Percentiles rank a stretch among this genome's conserved stretches.
phyloP scores from a whole-genome alignment of 2,113 vertebrate genomes.

The Gila orcuttii region DNA sequence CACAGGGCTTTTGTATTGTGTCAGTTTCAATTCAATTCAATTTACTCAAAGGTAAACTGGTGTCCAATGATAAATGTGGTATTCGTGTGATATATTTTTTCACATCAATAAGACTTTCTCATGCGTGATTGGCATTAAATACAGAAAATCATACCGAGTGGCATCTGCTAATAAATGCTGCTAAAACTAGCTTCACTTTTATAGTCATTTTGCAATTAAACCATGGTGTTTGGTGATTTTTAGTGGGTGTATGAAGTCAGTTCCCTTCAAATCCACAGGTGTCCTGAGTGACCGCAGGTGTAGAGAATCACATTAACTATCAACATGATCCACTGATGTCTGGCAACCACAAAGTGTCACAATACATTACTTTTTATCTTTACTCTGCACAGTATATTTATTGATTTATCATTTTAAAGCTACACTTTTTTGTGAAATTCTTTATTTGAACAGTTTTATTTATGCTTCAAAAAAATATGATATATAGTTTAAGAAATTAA shows the following conservation, averaged over 20 bases:
- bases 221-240: not conserved
- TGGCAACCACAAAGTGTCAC: not conserved
- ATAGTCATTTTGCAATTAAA: not conserved
- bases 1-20: not conserved
- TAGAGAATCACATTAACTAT: not conserved
- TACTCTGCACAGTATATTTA: not conserved
- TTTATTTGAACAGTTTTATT: too few species aligned
- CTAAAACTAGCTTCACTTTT: not conserved
- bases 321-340: not conserved
- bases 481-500: too few species aligned
- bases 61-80: not conserved
- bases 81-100: not conserved
- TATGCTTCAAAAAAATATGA: too few species aligned
- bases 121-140: not conserved
- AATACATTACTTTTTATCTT: not conserved
- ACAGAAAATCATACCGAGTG: not conserved
- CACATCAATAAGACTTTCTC: not conserved
- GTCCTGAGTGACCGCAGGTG: not conserved
- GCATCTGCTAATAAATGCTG: not conserved
- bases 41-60: not conserved
- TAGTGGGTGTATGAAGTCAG: not conserved
- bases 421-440: not conserved
- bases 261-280: not conserved
- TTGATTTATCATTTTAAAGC: not conserved
- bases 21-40: not conserved